Evolutionary conservation across 2,113 vertebrate species (phyloP).

Genomic region (Dermatemys mawii): DNA sequence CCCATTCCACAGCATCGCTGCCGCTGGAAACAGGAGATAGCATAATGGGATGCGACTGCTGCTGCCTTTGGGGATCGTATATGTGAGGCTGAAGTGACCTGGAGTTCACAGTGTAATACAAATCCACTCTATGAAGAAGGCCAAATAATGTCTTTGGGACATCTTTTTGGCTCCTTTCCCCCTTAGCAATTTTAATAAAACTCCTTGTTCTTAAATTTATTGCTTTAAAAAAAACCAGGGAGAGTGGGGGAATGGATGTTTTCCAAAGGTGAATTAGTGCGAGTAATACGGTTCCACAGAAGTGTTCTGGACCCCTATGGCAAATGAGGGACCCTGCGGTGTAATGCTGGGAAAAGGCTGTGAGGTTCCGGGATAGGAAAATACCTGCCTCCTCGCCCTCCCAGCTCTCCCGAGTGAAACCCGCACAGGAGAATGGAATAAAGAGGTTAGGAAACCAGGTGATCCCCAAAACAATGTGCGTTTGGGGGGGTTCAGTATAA

Average conservation of each 20-base stretch:
- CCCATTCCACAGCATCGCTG: neutral
- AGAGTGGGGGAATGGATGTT: neutral
- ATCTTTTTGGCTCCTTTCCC: neutral
- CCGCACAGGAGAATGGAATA: neutral
- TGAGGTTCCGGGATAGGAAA: neutral
- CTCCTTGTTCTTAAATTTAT: neutral
- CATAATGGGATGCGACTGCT: neutral
- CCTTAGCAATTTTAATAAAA: neutral
- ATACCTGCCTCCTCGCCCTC: neutral
- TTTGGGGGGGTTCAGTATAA: neutral
- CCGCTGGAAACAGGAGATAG: neutral
- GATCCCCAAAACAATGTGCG: neutral
- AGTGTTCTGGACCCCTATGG: neutral
- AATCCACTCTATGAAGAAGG: neutral
- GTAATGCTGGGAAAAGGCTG: neutral
- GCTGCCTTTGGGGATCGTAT: neutral
- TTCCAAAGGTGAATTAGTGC: conserved; percentile 2
- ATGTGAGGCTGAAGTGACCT: neutral
- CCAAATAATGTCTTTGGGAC: neutral
- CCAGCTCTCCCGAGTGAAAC: neutral
- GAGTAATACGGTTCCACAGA: neutral
- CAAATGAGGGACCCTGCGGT: neutral
- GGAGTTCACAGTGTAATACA: fast-evolving
- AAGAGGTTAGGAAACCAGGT: neutral
- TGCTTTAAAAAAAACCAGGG: neutral